These are phyloP conservation scores for Musca domestica DNA, from an alignment of 1,140 invertebrate genomes.

Conservation along the genomic window DNA sequence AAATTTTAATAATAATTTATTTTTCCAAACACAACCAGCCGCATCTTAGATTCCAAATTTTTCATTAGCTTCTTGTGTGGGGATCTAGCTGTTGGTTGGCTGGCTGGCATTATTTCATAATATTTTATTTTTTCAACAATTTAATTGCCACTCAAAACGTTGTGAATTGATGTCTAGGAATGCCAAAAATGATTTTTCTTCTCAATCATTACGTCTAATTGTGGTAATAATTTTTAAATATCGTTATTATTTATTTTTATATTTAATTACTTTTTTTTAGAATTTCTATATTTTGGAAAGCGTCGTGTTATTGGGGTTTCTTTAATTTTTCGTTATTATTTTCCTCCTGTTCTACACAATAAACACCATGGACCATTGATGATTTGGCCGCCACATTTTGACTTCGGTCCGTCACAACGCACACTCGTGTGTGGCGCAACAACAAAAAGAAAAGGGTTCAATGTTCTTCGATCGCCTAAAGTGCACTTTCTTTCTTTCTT, in stretches of 20 bases:
- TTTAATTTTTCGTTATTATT: not conserved
- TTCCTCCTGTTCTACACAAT: not conserved
- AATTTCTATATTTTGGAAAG: too few relatives aligned
- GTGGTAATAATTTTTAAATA: too few relatives aligned
- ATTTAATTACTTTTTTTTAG: slow-evolving; percentile 6
- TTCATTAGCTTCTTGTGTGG: not conserved
- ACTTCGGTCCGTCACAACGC: too few relatives aligned
- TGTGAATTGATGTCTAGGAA: too few relatives aligned
- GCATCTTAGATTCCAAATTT: not conserved
- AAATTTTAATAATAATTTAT: slow-evolving; percentile 2
- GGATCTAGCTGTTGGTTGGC: too few relatives aligned
- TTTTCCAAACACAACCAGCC: not conserved
- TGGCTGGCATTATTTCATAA: too few relatives aligned
- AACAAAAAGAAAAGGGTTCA: slow-evolving; percentile 6
- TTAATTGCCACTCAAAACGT: too few relatives aligned
- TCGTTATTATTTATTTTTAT: not conserved
- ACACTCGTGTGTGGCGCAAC: not conserved
- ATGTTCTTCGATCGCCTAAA: not conserved
- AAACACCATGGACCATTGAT: slow-evolving; percentile 10
- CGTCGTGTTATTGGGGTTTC: not conserved
- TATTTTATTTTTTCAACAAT: too few relatives aligned
- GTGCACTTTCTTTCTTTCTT: not conserved
- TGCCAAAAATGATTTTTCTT: too few relatives aligned
- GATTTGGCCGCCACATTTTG: too few relatives aligned
- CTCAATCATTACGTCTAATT: too few relatives aligned